Conservation (phyloP, 2,888 invertebrate species). For the Cantharis rustica region DNA sequence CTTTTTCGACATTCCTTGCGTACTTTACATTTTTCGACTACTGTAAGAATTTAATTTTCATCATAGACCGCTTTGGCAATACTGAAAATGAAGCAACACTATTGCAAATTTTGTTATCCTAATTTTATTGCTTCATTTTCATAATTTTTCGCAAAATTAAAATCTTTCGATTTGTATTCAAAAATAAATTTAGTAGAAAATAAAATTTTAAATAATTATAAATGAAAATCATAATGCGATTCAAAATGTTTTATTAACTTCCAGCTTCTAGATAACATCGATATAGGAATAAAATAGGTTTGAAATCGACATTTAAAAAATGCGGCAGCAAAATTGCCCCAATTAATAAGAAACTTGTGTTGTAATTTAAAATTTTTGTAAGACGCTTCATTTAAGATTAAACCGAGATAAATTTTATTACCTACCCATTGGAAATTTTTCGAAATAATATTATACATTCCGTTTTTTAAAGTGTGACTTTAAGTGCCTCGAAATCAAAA, state of each 20-base stretch:
- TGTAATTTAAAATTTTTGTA: not conserved
- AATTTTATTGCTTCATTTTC: not conserved
- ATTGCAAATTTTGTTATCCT: not conserved
- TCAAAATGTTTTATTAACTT: no score
- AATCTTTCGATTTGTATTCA: not conserved
- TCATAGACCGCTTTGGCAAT: conserved; percentile 34
- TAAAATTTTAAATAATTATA: no score
- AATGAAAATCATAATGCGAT: no score
- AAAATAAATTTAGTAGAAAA: no score
- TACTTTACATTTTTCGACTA: conserved; percentile 54
- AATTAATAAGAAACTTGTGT: not conserved
- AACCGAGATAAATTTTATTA: not conserved
- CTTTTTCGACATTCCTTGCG: conserved; percentile 45
- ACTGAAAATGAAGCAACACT: not conserved
- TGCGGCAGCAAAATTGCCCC: not conserved
- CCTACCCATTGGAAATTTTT: not conserved
- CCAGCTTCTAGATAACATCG: no score
- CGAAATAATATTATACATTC: not conserved
- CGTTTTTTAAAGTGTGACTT: not conserved
- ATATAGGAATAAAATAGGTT: not conserved
- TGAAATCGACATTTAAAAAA: not conserved
- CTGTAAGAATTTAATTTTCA: conserved; percentile 54
- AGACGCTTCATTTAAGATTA: not conserved
- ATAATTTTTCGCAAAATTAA: not conserved
- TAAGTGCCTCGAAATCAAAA: not conserved